Evolutionary conservation across 2,113 vertebrate species (phyloP), one percentile per base, ranked within the genome.

Genomic region (Phaethon lepturus): DNA sequence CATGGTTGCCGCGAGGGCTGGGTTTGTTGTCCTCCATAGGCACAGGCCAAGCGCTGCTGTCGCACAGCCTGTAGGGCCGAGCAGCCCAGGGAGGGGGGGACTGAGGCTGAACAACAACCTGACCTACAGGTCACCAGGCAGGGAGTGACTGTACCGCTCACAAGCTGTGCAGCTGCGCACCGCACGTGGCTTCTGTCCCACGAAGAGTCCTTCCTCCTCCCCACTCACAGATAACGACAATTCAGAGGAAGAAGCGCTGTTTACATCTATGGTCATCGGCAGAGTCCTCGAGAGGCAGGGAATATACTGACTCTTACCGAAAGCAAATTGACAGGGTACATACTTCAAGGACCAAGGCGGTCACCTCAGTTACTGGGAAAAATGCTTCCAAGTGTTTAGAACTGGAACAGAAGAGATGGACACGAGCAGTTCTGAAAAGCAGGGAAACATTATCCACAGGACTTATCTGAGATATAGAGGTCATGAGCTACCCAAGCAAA

Each of bases 161-260:
- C 4, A 47, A 42, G 8, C 28, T 2, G 0, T 3, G 19, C 45
- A 38, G 68, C 44, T 11, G 15, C 38, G 59, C 11, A 2, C 25
- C 0, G 1, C 28, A 11, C 33, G 0, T 4, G 29, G 17, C 7
- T 0, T 25, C 15, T 8, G 6, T 25, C 55, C 52, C 28, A 20
- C 62, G 28, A 10, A 31, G 3, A 24, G 28, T 13, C 17, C 13
- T 13, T 20, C 44, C 38, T 83, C 13, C 55, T 33, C 9, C 23
- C 38, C 31, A 28, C 47, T 19, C 66, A 3, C 33, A 5, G 25
- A 3, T 45, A 25, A 11, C 1, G 1, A 3, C 1, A 0, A 3
- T n/a, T 33, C 53, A 13, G 63, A 42, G 31, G 28, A 40, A 71
- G 40, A 44, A 68, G 11, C 19, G 2, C n/a, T 13, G 8, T 22